Percentiles rank a stretch among this genome's conserved stretches.
These are phyloP conservation scores for Trissonchulus sp. DNA, from an alignment of 2,888 invertebrate genomes.

Conservation along the genomic window DNA sequence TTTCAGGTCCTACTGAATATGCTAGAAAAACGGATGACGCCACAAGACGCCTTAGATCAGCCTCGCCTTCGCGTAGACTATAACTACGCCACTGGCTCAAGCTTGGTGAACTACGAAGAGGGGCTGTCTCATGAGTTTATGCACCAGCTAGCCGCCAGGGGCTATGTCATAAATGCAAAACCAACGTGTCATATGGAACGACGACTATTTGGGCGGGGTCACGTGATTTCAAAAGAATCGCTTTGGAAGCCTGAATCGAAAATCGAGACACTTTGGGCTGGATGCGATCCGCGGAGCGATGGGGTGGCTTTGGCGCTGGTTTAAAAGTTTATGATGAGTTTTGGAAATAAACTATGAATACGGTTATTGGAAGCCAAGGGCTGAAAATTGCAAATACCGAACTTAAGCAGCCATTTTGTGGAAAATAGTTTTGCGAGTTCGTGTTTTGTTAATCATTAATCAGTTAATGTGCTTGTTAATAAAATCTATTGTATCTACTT, in stretches of 20 bases:
- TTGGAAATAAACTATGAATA: too few species aligned
- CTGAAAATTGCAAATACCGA: too few species aligned
- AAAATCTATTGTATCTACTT: too few species aligned
- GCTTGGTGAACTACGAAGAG: constrained; percentile 43
- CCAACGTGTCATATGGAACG: constrained; percentile 42
- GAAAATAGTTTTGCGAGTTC: too few species aligned
- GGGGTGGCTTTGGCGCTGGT: too few species aligned
- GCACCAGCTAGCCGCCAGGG: constrained; percentile 40
- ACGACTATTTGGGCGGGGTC: constrained; percentile 48
- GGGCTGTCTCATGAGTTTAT: constrained; percentile 43
- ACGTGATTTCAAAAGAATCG: constrained; percentile 47
- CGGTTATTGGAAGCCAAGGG: too few species aligned
- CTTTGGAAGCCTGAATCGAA: constrained; percentile 25
- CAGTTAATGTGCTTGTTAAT: too few species aligned
- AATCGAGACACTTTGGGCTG: constrained; percentile 46
- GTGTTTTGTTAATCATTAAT: too few species aligned
- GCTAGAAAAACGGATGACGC: constrained; percentile 22
- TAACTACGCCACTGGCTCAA: constrained; percentile 3
- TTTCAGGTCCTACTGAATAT: constrained; percentile 24
- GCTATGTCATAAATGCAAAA: constrained; percentile 42
- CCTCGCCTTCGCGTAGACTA: constrained; percentile 21
- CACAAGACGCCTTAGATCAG: constrained; percentile 25
- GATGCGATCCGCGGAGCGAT: constrained; percentile 50
- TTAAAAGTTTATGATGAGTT: too few species aligned
- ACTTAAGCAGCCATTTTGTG: too few species aligned